Base-by-base conservation (phyloP, 1,140 invertebrate species). In the Cherax destructor region DNA sequence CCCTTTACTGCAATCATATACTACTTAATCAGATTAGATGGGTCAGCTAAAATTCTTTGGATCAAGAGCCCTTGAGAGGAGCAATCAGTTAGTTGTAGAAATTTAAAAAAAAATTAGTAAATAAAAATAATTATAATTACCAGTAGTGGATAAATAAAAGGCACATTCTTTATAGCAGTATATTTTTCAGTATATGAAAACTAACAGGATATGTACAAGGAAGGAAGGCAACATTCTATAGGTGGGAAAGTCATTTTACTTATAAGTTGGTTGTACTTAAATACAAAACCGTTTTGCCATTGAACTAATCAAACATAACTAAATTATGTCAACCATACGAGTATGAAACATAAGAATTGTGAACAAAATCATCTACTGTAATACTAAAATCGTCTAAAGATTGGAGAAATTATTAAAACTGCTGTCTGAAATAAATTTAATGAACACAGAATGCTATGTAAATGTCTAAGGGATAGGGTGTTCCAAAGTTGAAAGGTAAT, bases 151-250 rank as follows among this genome's bases (percentile, higher is more conserved):
- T 56, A 56, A 41, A 13, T 56, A 13, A 56, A 56, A 56, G 52
- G 13, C 13, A 3, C 1, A 65, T 65, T 18, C 61, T 83, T 83
- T 83, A 59, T 83, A 56, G 49, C 30, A 83, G 69, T 89, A 89
- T 89, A 83, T 89, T 89, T 41, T 69, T 91, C 89, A 85, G 74
- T 85, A 91, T 91, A 91, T 91, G 89, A 91, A 91, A 91, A 85
- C 89, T 91, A 91, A 76, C 74, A 79, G 72, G 59, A 85, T 77
- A 61, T 59, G 10, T 78, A 87, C 61, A 83, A 90, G 78, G 30
- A 90, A 83, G 89, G 89, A 79, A 91, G 89, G 89, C 83, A 85
- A 79, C 74, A 78, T 85, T 69, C 89, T 91, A 86, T 13, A 61
- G 74, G 47, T 47, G 52, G 74, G 76, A 78, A 49, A 49, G 10